Conservation (phyloP, 1,140 invertebrate genomes). For the Ceratina japonica region DNA sequence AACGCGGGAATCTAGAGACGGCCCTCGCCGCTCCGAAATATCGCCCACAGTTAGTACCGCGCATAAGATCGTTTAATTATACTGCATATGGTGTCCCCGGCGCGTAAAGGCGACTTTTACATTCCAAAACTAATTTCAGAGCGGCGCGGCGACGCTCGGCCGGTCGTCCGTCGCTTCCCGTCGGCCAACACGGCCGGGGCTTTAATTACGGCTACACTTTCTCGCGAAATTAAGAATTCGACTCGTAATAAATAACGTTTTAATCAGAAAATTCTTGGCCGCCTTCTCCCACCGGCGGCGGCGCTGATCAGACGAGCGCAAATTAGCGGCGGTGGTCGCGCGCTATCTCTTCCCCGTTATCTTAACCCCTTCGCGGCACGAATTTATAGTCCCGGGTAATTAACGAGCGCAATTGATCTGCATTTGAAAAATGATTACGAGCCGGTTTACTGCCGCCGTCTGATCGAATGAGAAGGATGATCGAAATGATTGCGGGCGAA, state of each 20-base stretch:
- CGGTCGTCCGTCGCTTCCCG: constrained; percentile 26
- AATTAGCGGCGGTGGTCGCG: constrained; percentile 59
- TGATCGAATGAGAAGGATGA: constrained; percentile 30
- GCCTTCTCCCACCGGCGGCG: constrained; percentile 13
- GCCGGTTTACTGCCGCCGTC: background rate
- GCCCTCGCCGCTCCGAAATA: constrained; percentile 6
- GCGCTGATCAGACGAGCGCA: constrained; percentile 29
- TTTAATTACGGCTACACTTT: constrained; percentile 63
- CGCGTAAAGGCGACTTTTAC: constrained; percentile 18
- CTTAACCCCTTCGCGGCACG: constrained; percentile 54
- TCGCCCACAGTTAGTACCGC: constrained; percentile 13
- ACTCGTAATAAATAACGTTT: constrained; percentile 69
- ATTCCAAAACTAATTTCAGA: constrained; percentile 29
- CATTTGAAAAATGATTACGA: constrained; percentile 36
- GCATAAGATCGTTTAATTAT: constrained; percentile 40
- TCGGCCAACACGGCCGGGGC: constrained; percentile 12
- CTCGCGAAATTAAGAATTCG: constrained; percentile 66
- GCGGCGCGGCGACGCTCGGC: constrained; percentile 10
- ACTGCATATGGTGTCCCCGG: background rate
- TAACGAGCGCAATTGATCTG: constrained; percentile 50
- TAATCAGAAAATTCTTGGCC: constrained; percentile 66
- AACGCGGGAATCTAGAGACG: constrained; percentile 37
- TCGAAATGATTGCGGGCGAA: background rate
- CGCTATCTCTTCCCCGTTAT: constrained; percentile 63
- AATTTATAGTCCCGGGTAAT: constrained; percentile 60